These are phyloP conservation scores for Strigamia crassipes DNA, from an alignment of 2,888 invertebrate species.

Conservation along the genomic window DNA sequence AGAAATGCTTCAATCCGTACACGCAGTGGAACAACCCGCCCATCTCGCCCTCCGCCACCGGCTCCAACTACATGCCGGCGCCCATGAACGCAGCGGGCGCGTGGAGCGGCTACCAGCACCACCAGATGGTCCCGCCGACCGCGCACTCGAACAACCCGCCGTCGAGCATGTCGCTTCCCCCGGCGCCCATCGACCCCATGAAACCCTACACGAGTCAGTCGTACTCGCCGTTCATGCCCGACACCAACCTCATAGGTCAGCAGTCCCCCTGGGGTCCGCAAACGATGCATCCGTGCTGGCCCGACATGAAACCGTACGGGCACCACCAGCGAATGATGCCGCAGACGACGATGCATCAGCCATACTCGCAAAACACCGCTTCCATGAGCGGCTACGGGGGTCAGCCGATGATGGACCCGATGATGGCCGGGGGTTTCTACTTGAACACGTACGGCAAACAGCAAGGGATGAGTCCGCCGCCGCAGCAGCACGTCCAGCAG, in stretches of 20 bases:
- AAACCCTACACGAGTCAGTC: slow-evolving; percentile 5
- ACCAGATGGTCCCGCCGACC: slow-evolving; percentile 35
- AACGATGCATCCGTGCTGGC: slow-evolving; percentile 37
- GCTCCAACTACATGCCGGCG: not conserved
- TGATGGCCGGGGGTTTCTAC: not conserved
- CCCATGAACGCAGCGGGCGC: slow-evolving; percentile 23
- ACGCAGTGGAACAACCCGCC: slow-evolving; percentile 23
- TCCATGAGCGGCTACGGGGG: not conserved
- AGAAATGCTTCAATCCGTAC: slow-evolving; percentile 35
- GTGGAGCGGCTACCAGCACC: slow-evolving; percentile 24
- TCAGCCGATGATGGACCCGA: not conserved
- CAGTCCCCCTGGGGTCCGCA: not conserved
- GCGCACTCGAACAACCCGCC: slow-evolving; percentile 2
- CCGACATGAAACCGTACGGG: slow-evolving; percentile 44
- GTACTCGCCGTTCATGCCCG: not conserved
- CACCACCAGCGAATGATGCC: slow-evolving; percentile 30
- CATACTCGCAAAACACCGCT: not conserved
- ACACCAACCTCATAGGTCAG: slow-evolving; percentile 4
- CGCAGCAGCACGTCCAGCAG: not conserved
- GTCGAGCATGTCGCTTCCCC: not conserved
- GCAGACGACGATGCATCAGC: slow-evolving; percentile 10
- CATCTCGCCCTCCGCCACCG: not conserved
- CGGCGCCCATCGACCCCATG: not conserved
- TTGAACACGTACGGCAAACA: not conserved
- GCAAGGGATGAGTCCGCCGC: not conserved